Base-by-base conservation (phyloP, 2,888 invertebrate species). In the Mythimna lalbum region DNA sequence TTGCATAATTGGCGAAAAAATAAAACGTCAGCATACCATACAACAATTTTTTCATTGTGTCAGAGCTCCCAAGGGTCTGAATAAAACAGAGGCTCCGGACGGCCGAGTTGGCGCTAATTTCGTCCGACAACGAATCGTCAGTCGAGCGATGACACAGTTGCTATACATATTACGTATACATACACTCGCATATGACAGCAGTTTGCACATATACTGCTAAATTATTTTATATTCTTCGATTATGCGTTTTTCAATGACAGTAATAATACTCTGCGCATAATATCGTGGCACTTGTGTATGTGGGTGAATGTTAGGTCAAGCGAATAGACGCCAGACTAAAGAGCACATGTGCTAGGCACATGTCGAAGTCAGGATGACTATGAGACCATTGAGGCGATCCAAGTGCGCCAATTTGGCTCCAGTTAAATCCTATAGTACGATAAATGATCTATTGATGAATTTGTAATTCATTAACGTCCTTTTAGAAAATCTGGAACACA, bases 21-120 rank as follows among this genome's bases (percentile, higher is more conserved):
- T 85, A 88, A 90, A 93, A 90, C 89, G 88, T 89, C 90, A 89
- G 89, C 87, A 90, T 89, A 89, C 87, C 91, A 93, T 92, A 92
- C 90, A 92, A 92, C 89, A 90, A 89, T 92, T 93, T 93, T 90
- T 93, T 91, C 93, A 93, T 93, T 93, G 93, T 92, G 92, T 89
- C 89, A 87, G 87, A 87, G 90, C 87, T 92, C 94, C 93, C 93
- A 88, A 87, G 92, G 92, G 93, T 73, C 90, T 93, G 93, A 93
- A 94, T 94, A 95, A 93, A 94, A 94, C 91, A 93, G 91, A 90
- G 91, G 89, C 91, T 87, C 89, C 89, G 90, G 89, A 86, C 89
- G 88, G 87, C 80, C 89, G 91, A 91, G 91, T 90, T 88, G 87
- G 86, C 90, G 90, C 90, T 93, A 93, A 94, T 95, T 94, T 93